Evolutionary conservation across 2,113 vertebrate genomes (phyloP).

Genomic region (Morone chrysops): DNA sequence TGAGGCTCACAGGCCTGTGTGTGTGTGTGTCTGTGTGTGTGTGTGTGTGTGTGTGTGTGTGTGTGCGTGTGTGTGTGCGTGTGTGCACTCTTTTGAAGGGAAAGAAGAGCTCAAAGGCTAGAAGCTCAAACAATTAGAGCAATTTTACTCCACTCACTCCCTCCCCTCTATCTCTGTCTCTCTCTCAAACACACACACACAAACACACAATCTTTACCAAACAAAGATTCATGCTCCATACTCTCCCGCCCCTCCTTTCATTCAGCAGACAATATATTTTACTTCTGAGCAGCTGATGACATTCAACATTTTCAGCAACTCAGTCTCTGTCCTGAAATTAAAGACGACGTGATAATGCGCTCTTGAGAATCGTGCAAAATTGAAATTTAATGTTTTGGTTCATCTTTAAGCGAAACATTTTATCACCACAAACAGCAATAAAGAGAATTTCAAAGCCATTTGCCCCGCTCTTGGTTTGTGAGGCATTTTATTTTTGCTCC

Average conservation of each 20-base stretch:
- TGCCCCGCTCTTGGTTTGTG: slow-evolving; percentile 13
- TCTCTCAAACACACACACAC: background rate
- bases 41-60: slow-evolving; percentile 20
- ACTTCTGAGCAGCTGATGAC: slow-evolving; percentile 39
- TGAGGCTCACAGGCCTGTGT: slow-evolving; percentile 69
- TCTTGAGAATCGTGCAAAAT: slow-evolving; percentile 56
- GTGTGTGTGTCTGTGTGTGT: slow-evolving; percentile 22
- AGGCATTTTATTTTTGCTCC: slow-evolving; percentile 56
- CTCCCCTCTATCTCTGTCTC: slow-evolving; percentile 14
- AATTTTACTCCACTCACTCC: slow-evolving; percentile 82
- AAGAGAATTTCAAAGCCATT: slow-evolving; percentile 62
- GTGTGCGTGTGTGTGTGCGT: slow-evolving; percentile 30
- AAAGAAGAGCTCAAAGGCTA: slow-evolving; percentile 90
- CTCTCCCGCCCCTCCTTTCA: slow-evolving; percentile 16
- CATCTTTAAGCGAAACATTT: slow-evolving; percentile 67
- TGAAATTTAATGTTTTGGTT: slow-evolving; percentile 62
- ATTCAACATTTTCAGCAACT: background rate
- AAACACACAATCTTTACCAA: slow-evolving; percentile 18
- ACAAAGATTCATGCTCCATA: slow-evolving; percentile 30
- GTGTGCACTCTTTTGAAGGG: slow-evolving; percentile 76
- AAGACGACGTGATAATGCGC: slow-evolving; percentile 45
- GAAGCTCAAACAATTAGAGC: slow-evolving; percentile 92
- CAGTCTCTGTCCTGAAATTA: slow-evolving; percentile 42
- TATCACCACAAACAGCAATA: slow-evolving; percentile 63
- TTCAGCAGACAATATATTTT: slow-evolving; percentile 47